Evolutionary conservation across 2,888 invertebrate species (phyloP), one percentile per base, ranked within the genome.

Genomic region (Cactoblastis cactorum): DNA sequence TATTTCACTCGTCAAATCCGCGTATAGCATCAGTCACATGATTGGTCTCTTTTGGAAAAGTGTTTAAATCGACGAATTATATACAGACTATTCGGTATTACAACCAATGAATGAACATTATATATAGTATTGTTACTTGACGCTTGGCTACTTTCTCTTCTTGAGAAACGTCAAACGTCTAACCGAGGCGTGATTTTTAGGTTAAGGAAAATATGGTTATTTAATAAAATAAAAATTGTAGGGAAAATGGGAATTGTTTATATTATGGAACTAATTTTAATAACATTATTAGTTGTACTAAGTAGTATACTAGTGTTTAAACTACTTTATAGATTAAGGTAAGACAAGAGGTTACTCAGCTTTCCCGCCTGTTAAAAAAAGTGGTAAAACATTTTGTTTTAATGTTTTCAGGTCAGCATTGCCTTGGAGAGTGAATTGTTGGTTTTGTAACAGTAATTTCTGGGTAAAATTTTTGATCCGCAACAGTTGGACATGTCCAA

Each of bases 381-480:
- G 51, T 52, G 59, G 58, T 49, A 62, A 60, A 62, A 52, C 53
- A 32, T 54, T 37, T 55, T 51, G 52, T 48, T 53, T 59, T 51
- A 61, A 55, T 54, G 57, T 18, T 32, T 68, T 22, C 77, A 96
- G 96, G 73, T 91, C 92, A 54, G 90, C 90, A 56, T 93, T 94
- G 75, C 92, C 92, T 51, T 90, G 93, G 63, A 91, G 83, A 56
- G 96, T 95, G 0, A 96, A 96, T 73, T 97, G 97, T 80, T 97
- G 97, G 97, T 97, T 97, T 84, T 97, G 97, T 76, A 95, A 95
- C 71, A 77, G 80, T 53, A 91, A 94, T 77, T 90, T 92, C 39
- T 92, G 92, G 80, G 93, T 97, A 41, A 92, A 92, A 59, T 95
- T 92, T 73, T 82, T 91, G 12, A 83, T 92, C 41, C 82, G 91